phyloP scores from a whole-genome alignment of 2,888 invertebrate species.

The Sarcophaga rosellei region DNA sequence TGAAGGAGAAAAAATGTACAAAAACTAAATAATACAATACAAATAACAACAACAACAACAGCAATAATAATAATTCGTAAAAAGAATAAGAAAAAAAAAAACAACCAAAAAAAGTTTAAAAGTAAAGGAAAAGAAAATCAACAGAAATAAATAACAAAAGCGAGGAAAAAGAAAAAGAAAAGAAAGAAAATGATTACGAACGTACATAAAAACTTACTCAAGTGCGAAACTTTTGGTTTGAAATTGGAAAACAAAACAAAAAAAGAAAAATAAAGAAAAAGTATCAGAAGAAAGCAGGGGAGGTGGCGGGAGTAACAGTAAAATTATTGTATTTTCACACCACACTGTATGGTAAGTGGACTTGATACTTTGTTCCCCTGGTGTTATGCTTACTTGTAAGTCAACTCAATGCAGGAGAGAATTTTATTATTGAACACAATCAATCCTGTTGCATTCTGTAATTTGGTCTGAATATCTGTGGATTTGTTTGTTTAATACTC shows the following conservation, averaged over 20 bases:
- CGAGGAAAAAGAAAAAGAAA: constrained; percentile 35
- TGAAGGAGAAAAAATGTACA: neutral
- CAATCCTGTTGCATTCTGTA: no score
- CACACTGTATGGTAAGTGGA: neutral
- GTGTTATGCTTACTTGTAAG: no score
- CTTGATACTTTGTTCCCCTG: neutral
- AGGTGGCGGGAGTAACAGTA: neutral
- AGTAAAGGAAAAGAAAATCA: neutral
- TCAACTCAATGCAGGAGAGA: no score
- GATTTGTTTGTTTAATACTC: no score
- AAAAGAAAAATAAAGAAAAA: neutral
- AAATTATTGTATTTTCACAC: neutral
- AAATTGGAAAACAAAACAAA: constrained; percentile 26
- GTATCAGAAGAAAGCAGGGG: neutral
- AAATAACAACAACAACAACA: constrained; percentile 11
- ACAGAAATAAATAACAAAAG: neutral
- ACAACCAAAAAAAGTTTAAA: neutral
- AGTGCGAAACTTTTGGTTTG: constrained; percentile 62
- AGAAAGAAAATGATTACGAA: constrained; percentile 60
- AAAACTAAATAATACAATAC: neutral
- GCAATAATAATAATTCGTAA: neutral
- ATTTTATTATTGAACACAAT: no score
- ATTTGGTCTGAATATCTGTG: no score
- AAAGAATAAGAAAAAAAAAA: neutral
- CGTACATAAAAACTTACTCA: constrained; percentile 65